Conservation (phyloP, 2,113 vertebrate species). For the Neolamprologus longior region DNA sequence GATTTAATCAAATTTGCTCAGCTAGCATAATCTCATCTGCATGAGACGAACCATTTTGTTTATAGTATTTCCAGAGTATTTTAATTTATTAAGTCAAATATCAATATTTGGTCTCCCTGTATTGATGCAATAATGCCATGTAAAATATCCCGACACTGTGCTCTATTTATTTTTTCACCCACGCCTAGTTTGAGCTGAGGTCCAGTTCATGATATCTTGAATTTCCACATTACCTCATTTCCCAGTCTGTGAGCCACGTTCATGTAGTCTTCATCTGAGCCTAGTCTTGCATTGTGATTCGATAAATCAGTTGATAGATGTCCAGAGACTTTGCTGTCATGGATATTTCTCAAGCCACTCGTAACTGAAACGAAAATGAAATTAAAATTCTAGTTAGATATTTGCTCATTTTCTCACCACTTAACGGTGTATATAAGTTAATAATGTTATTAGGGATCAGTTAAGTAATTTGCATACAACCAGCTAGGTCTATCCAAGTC, state of each 20-base stretch:
- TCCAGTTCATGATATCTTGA: neutral
- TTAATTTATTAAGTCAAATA: neutral
- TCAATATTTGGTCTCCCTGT: neutral
- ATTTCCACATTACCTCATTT: slow-evolving; percentile 79
- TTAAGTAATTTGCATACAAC: neutral
- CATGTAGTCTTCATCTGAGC: slow-evolving; percentile 88
- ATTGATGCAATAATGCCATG: neutral
- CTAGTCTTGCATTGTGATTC: slow-evolving; percentile 85
- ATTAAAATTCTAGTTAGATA: neutral
- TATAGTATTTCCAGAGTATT: neutral
- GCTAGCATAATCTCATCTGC: neutral
- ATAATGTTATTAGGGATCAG: neutral
- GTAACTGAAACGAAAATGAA: slow-evolving; percentile 66
- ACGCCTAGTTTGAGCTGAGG: neutral
- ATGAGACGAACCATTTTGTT: neutral
- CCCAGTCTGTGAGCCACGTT: slow-evolving; percentile 89
- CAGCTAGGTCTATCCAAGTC: neutral
- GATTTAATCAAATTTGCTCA: neutral
- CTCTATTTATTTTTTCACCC: neutral
- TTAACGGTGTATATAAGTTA: neutral
- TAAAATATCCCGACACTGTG: neutral
- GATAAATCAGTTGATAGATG: slow-evolving; percentile 87
- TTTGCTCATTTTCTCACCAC: neutral
- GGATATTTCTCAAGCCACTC: slow-evolving; percentile 84
- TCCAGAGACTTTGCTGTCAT: slow-evolving; percentile 88